These are phyloP conservation scores for Pelodiscus sinensis DNA, from an alignment of 2,113 vertebrate species.

Conservation along the genomic window DNA sequence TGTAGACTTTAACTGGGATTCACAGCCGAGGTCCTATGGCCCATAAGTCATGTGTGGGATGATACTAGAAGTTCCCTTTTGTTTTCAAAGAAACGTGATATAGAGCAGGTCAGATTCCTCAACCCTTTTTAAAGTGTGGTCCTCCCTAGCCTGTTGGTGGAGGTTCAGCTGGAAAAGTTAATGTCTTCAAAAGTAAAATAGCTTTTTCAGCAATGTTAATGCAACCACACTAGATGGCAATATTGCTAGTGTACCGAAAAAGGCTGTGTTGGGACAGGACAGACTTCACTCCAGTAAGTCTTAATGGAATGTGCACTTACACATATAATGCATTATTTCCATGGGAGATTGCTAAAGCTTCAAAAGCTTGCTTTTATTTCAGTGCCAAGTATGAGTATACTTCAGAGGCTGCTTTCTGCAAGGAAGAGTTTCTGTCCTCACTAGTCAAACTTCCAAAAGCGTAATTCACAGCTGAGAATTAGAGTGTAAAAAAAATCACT, in stretches of 20 bases:
- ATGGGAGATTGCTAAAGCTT: background rate
- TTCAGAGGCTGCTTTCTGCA: background rate
- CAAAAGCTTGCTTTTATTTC: background rate
- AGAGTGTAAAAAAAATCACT: background rate
- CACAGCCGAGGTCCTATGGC: background rate
- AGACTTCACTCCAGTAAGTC: background rate
- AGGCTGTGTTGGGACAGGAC: background rate
- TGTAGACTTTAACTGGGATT: background rate
- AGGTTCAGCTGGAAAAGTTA: background rate
- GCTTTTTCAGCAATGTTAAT: background rate
- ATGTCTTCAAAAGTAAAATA: background rate
- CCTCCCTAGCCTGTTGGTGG: background rate
- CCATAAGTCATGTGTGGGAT: background rate
- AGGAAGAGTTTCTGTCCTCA: background rate
- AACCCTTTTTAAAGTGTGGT: background rate
- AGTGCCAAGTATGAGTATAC: background rate
- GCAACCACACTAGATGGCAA: background rate
- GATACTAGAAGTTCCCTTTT: accelerated
- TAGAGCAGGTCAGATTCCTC: background rate
- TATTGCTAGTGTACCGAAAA: background rate
- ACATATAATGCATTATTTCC: accelerated
- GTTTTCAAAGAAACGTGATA: background rate
- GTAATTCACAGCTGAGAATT: background rate
- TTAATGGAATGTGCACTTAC: background rate
- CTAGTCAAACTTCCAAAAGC: background rate